Base-by-base conservation (phyloP, 2,888 invertebrate species). In the Lamellibrachia columna region DNA sequence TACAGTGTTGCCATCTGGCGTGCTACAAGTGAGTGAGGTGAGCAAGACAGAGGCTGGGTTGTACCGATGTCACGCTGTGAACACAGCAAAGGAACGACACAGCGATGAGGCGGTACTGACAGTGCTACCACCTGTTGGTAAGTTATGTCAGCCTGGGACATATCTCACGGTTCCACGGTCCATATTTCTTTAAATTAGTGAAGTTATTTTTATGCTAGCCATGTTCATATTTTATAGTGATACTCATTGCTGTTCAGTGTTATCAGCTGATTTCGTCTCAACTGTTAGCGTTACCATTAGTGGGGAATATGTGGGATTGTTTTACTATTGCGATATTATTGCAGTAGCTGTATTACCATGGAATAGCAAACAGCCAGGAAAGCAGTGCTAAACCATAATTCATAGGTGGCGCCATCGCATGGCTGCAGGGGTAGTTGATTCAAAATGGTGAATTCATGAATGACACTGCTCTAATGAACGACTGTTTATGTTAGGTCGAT, bases 1-100 rank as follows among this genome's bases (percentile, higher is more conserved):
- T 75, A 75, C 75, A 75, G 22, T 75, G 75, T n/a, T 75, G 75
- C 75, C 75, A 15, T 75, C 75, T 75, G 75, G 75, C n/a, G 75
- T 75, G 75, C 75, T 75, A 75, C 75, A 75, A 75, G n/a, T 75
- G 75, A 75, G 75, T 75, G 75, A 15, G 22, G 75, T 75, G 15
- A 75, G 75, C 15, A 22, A 75, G 75, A 6, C 15, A 22, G 75
- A 75, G 6, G 75, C 75, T n/a, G 75, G 75, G 75, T 22, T 75
- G 22, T 75, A 75, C 22, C 75, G 75, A 22, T 75, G 75, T 75
- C 75, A 6, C 1, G 75, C 75, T 1, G 75, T 75, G 75, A 75
- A 75, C 22, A 75, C 4, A n/a, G 75, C 75, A 0, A 75, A 75
- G 75, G 75, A 75, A 75, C 75, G 75, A 75, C 75, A 75, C 75